Percentiles rank a stretch among this genome's conserved stretches.
phyloP scores from a whole-genome alignment of 53 echinoderm and acorn worm species.

The Echinarachnius parma region DNA sequence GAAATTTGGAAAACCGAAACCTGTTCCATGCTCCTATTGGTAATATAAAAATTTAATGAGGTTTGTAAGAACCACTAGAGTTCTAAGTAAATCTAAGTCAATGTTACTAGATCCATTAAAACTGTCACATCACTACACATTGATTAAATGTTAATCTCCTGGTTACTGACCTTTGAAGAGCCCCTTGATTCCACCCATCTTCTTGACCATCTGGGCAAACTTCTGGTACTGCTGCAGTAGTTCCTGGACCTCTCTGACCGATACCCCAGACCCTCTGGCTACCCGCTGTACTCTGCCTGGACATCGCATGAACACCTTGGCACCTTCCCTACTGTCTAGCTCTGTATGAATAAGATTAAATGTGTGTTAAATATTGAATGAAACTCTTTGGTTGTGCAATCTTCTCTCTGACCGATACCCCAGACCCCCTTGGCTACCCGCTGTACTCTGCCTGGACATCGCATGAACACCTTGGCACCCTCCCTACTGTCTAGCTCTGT shows the following conservation, averaged over 20 bases:
- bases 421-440: constrained; percentile 91
- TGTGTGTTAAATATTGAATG: no score
- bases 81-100: no score
- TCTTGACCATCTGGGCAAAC: constrained; percentile 99
- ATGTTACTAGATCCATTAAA: no score
- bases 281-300: constrained; percentile 81
- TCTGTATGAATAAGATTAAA: no score
- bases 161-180: constrained; percentile 90
- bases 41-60: no score
- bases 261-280: constrained; percentile 91
- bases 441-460: constrained; percentile 73
- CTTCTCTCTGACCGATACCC: constrained; percentile 90
- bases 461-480: constrained; percentile 88
- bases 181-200: constrained; percentile 98
- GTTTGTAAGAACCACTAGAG: no score
- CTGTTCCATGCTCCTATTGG: no score
- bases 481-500: constrained; percentile 94
- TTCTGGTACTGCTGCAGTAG: constrained; percentile 95
- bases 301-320: constrained; percentile 85
- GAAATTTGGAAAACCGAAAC: no score
- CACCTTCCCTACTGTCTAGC: constrained; percentile 90
- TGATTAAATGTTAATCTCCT: no score
- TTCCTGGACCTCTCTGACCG: constrained; percentile 93
- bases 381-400: no score
- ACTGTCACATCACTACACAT: no score